A percentile compares a stretch with the other conserved stretches of the same genome.
phyloP scores from a whole-genome alignment of 2,797 vertebrate genomes.

The Sebastes itinus region DNA sequence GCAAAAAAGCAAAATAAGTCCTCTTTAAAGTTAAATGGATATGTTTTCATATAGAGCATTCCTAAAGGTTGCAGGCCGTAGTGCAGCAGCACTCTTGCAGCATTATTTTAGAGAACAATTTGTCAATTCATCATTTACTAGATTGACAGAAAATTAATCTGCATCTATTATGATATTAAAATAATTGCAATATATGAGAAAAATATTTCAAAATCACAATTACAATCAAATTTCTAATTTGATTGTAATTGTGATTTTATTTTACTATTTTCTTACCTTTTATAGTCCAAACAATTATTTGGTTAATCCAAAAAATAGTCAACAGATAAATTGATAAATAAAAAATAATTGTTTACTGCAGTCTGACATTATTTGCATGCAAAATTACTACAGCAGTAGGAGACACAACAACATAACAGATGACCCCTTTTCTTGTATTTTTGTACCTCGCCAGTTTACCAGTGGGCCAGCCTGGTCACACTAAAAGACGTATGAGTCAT shows the following conservation, averaged over 20 bases:
- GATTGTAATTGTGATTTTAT: too few species aligned
- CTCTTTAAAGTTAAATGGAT: neutral
- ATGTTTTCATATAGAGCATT: neutral
- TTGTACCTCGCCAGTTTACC: neutral
- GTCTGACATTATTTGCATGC: too few species aligned
- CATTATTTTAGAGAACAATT: neutral
- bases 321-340: neutral
- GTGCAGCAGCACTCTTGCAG: neutral
- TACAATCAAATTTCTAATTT: too few species aligned
- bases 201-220: too few species aligned
- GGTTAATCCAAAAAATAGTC: neutral
- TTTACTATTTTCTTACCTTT: neutral
- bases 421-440: neutral
- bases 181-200: neutral
- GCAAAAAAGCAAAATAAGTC: too few species aligned
- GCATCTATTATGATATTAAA: neutral
- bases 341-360: too few species aligned
- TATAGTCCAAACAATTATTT: neutral
- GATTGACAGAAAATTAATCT: neutral
- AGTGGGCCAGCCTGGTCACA: too few species aligned
- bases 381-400: too few species aligned
- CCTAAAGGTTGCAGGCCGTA: neutral
- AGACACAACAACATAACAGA: neutral
- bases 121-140: accelerated
- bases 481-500: too few species aligned